Percentiles rank a stretch among this genome's conserved stretches.
These are phyloP conservation scores for Marcusenius ussheri DNA, from an alignment of 2,113 vertebrate genomes.

Conservation along the genomic window DNA sequence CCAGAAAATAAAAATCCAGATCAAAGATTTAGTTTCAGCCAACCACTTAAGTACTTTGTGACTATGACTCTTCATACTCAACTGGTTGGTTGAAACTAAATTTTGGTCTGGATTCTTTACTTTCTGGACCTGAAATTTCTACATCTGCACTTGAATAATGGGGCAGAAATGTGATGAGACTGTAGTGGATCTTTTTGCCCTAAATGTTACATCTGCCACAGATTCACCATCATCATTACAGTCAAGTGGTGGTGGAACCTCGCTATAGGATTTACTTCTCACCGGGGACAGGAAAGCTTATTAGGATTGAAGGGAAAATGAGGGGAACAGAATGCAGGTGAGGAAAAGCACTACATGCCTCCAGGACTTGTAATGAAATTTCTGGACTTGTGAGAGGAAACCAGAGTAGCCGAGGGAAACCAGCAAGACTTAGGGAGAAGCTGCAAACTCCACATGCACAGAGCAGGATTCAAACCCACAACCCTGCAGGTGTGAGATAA, in stretches of 20 bases:
- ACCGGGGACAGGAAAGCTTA: background rate
- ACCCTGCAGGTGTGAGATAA: background rate
- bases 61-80: background rate
- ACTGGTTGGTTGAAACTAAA: background rate
- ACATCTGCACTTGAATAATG: background rate
- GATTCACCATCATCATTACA: background rate
- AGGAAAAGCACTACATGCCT: background rate
- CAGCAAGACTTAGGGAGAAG: background rate
- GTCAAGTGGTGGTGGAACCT: background rate
- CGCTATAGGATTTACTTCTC: background rate
- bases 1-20: background rate
- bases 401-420: background rate
- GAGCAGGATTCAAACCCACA: background rate
- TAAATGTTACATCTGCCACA: slow-evolving; percentile 1
- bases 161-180: background rate
- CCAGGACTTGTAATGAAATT: background rate
- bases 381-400: background rate
- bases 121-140: background rate
- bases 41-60: background rate
- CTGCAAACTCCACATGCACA: background rate
- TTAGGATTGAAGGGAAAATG: background rate
- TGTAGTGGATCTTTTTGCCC: background rate
- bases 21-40: background rate
- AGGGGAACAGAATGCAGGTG: background rate
- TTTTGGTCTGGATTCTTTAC: background rate